Evolutionary conservation across 1,140 invertebrate species (phyloP).

Genomic region (Polypedilum pembai): DNA sequence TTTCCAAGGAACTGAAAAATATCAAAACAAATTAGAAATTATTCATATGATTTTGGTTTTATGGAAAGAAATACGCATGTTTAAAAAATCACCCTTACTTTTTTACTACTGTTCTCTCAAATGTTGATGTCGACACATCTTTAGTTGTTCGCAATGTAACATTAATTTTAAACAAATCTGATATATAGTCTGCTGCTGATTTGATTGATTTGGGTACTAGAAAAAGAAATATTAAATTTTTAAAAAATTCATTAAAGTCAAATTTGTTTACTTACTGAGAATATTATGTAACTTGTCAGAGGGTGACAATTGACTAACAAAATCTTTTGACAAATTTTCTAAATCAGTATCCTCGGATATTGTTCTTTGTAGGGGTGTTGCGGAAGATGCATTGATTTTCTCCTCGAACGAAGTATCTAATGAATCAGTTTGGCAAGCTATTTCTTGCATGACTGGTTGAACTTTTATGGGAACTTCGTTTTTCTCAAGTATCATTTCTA

Average conservation of each 20-base stretch:
- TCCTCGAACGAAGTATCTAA: not conserved
- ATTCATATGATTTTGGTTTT: slow-evolving; percentile 23
- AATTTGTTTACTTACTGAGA: slow-evolving; percentile 49
- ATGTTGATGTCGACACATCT: slow-evolving; percentile 44
- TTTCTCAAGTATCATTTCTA: slow-evolving; percentile 49
- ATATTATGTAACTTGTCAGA: slow-evolving; percentile 62
- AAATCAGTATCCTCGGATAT: slow-evolving; percentile 70
- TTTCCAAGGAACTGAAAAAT: slow-evolving; percentile 36
- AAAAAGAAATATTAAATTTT: slow-evolving; percentile 33
- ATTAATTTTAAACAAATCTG: slow-evolving; percentile 66
- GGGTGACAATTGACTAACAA: slow-evolving; percentile 60
- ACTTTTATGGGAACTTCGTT: slow-evolving; percentile 55
- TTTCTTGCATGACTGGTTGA: slow-evolving; percentile 52
- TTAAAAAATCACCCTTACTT: not conserved
- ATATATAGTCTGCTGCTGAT: slow-evolving; percentile 70
- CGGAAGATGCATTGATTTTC: slow-evolving; percentile 37
- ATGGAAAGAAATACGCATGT: not conserved
- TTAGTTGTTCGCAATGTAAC: slow-evolving; percentile 49
- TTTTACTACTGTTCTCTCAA: not conserved
- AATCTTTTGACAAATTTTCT: slow-evolving; percentile 63
- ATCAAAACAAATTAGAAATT: slow-evolving; percentile 17
- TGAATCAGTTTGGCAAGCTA: slow-evolving; percentile 55
- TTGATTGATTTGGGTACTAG: slow-evolving; percentile 62
- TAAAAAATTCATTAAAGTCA: not conserved
- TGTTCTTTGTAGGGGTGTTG: slow-evolving; percentile 48